phyloP scores from a whole-genome alignment of 2,113 vertebrate species.

The Chloroceryle aenea region DNA sequence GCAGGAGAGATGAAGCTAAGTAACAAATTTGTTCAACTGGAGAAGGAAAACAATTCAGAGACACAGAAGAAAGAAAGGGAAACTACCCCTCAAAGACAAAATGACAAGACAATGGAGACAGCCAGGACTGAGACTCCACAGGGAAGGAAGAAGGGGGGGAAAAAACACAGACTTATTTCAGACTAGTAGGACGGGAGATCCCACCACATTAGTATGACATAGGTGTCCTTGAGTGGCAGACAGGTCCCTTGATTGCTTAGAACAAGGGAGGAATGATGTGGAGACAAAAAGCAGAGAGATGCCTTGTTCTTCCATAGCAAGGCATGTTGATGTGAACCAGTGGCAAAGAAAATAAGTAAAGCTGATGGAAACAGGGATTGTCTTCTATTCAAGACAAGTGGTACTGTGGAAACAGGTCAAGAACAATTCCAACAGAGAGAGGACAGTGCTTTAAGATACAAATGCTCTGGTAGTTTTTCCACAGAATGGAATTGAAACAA shows the following conservation, averaged over 20 bases:
- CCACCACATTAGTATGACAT: not conserved
- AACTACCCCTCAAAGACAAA: slow-evolving; percentile 26
- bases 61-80: slow-evolving; percentile 46
- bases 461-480: not conserved
- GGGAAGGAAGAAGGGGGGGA: not conserved
- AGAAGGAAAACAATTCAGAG: not conserved
- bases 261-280: not conserved
- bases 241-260: not conserved
- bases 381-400: not conserved
- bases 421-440: not conserved
- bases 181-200: not conserved
- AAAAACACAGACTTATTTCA: not conserved
- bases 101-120: slow-evolving; percentile 1
- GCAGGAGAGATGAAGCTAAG: not conserved
- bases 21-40: not conserved
- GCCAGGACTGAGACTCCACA: not conserved
- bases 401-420: not conserved
- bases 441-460: not conserved
- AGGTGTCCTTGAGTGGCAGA: not conserved
- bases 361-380: not conserved
- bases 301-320: not conserved
- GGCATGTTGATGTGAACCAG: not conserved
- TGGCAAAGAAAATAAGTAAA: not conserved
- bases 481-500: not conserved
- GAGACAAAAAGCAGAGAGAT: not conserved